Percentiles rank a stretch among this genome's conserved stretches.
These are phyloP conservation scores for Drosophila longiperda DNA, from an alignment of 2,888 invertebrate genomes.

Conservation along the genomic window DNA sequence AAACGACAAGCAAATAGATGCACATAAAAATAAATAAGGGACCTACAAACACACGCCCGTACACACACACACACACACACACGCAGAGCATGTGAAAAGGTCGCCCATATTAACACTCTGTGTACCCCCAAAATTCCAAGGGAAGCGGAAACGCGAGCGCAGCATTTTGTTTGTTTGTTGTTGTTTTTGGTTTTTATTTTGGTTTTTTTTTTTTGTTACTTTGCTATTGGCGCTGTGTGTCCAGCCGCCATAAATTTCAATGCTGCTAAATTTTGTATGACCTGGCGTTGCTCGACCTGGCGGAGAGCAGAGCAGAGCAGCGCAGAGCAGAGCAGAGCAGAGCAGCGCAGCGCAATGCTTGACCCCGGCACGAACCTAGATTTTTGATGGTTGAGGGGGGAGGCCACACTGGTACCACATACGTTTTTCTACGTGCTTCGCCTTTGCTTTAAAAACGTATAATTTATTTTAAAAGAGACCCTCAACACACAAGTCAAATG, in stretches of 20 bases:
- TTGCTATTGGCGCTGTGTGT: constrained; percentile 68
- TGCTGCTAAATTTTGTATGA: constrained; percentile 78
- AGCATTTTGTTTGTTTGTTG: constrained; percentile 43
- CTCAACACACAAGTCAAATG: constrained; percentile 58
- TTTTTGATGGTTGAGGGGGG: neutral
- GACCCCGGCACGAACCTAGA: constrained; percentile 38
- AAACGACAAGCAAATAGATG: constrained; percentile 76
- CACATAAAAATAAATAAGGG: constrained; percentile 81
- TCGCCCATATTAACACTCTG: constrained; percentile 68
- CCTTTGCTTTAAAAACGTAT: constrained; percentile 75
- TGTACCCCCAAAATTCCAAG: constrained; percentile 5
- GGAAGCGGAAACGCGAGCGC: constrained; percentile 48
- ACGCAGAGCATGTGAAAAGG: constrained; percentile 39
- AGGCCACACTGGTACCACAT: constrained; percentile 12
- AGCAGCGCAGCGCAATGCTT: constrained; percentile 15
- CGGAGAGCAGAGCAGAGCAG: neutral
- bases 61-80: constrained; percentile 16
- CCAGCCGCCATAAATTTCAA: constrained; percentile 81
- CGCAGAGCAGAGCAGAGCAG: neutral
- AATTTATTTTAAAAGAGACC: constrained; percentile 76
- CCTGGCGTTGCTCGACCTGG: constrained; percentile 29
- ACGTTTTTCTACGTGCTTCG: constrained; percentile 56
- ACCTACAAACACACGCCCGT: constrained; percentile 15
- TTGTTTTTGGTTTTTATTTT: neutral
- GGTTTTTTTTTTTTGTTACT: constrained; percentile 21